Base-by-base conservation (phyloP, 2,113 vertebrate genomes). In the Sinocyclocheilus maitianheensis region DNA sequence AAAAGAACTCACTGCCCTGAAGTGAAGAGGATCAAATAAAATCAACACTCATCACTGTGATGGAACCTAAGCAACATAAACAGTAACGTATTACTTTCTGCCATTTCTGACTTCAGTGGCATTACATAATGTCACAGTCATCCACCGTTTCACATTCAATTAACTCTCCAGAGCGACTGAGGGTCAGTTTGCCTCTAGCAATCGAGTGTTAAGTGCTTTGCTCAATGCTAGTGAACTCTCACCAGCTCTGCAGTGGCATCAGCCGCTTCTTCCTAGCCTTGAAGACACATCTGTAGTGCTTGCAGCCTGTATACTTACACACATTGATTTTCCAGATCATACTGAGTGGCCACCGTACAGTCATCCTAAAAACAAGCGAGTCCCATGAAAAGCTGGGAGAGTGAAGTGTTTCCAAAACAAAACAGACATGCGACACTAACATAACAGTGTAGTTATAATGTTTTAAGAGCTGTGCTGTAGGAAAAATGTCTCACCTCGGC, bases 401-500 rank as follows among this genome's bases (percentile, higher is more conserved):
- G 74, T 10, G 30, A 75, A 40, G 78, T 20, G 62, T 81, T 83
- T 87, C 46, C 83, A 80, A 84, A 85, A 85, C 55, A 81, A 90
- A 84, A 72, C 51, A 69, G 85, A 90, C 85, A 89, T 86, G 90
- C 48, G 81, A 75, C 77, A 86, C 82, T 86, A 82, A 53, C 78
- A 74, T 65, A 78, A 67, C 24, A 83, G 62, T 86, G 83, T 77
- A 74, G 84, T 86, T 84, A 77, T 83, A 69, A 86, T 88, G 86
- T 89, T 89, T 89, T 81, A 79, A 83, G 88, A 86, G 77, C 85
- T 75, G 75, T 80, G 88, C 78, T 63, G 51, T n/a, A 69, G 78
- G 88, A 75, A 87, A 85, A 87, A 85, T 85, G 78, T 84, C 80
- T 89, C 85, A 83, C 85, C 85, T 83, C 77, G 18, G 67, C 85